A percentile compares a stretch with the other conserved stretches of the same genome.
phyloP scores from a whole-genome alignment of 2,113 vertebrate genomes.

The Hoplias malabaricus region DNA sequence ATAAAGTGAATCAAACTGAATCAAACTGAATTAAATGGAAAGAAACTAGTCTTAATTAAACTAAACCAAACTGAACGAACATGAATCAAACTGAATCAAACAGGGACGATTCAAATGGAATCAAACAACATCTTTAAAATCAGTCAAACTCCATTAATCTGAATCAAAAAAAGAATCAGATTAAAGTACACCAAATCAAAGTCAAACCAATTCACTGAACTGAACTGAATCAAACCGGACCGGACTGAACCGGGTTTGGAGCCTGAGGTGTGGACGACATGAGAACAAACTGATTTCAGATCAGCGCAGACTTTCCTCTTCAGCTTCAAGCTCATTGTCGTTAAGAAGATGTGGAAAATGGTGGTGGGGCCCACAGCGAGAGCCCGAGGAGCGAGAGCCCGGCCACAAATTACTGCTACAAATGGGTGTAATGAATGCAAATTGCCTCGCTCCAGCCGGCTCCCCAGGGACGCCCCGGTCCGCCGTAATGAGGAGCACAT shows the following conservation, averaged over 20 bases:
- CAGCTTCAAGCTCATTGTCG: neutral
- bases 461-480: conserved; percentile 33
- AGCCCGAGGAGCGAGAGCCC: conserved; percentile 29
- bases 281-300: neutral
- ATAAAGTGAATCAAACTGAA: too few relatives aligned
- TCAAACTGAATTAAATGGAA: neutral
- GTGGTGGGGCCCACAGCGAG: conserved; percentile 26
- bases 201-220: neutral
- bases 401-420: conserved; percentile 39
- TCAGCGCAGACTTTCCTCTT: neutral
- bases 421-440: conserved; percentile 47
- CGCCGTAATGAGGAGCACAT: conserved; percentile 48
- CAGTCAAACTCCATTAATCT: neutral
- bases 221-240: neutral
- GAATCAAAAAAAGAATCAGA: too few relatives aligned
- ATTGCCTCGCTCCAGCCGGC: conserved; percentile 27
- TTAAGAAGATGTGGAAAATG: neutral
- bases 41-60: neutral
- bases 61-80: neutral
- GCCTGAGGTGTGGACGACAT: too few relatives aligned
- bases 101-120: too few relatives aligned
- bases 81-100: neutral
- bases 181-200: neutral
- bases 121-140: too few relatives aligned
- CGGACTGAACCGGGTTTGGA: neutral